phyloP scores from a whole-genome alignment of 2,113 vertebrate species.

The Otocyon megalotis region DNA sequence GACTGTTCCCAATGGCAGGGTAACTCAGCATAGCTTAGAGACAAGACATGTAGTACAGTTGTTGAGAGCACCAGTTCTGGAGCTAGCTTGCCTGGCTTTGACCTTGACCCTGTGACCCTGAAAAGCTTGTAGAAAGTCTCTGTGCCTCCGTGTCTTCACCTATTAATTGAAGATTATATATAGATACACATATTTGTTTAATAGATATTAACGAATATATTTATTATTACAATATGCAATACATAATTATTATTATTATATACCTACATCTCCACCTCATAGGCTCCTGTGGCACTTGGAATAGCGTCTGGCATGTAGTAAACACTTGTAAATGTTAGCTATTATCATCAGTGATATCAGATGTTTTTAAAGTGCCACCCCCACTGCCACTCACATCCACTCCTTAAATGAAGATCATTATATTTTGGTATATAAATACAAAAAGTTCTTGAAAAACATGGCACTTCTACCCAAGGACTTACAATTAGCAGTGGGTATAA shows the following conservation, averaged over 20 bases:
- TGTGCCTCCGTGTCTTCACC: neutral
- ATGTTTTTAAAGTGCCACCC: constrained; percentile 37
- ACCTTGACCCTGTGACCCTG: neutral
- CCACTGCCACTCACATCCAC: constrained; percentile 33
- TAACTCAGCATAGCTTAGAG: neutral
- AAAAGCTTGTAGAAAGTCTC: neutral
- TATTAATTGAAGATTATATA: neutral
- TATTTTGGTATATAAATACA: constrained; percentile 51
- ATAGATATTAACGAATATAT: neutral
- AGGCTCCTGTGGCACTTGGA: neutral
- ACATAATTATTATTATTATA: neutral
- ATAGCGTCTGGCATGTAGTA: neutral
- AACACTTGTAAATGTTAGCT: neutral
- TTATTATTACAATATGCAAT: neutral
- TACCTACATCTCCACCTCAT: neutral
- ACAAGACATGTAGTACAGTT: neutral
- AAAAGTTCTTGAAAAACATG: constrained; percentile 70
- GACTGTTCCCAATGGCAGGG: neutral
- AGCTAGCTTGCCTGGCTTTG: neutral
- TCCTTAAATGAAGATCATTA: constrained; percentile 60
- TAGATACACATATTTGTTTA: neutral
- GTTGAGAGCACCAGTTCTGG: neutral
- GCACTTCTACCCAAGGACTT: constrained; percentile 61
- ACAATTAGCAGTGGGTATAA: constrained; percentile 58
- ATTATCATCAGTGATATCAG: neutral